Evolutionary conservation across 1,140 invertebrate species (phyloP).

Genomic region (Sesamia nonagrioides): DNA sequence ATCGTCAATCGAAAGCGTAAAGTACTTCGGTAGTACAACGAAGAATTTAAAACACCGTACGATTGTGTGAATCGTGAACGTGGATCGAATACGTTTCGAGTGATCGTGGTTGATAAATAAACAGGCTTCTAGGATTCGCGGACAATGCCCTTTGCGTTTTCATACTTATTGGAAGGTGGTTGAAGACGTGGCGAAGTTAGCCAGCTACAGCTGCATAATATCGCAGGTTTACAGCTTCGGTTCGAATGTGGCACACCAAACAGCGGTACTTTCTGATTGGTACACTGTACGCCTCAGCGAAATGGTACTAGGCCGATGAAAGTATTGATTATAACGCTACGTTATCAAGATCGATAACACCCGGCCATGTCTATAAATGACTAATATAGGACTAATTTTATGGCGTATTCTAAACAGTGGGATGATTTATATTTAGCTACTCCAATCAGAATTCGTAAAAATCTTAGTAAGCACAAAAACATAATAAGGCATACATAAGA

Average conservation of each 20-base stretch:
- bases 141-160: constrained; percentile 70
- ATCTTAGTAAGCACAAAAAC: constrained; percentile 17
- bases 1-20: constrained; percentile 56
- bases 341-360: constrained; percentile 26
- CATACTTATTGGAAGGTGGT: constrained; percentile 33
- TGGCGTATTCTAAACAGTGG: not conserved
- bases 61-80: constrained; percentile 83
- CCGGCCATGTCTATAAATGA: not conserved
- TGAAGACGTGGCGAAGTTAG: constrained; percentile 17
- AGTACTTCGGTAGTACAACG: constrained; percentile 70
- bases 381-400: not conserved
- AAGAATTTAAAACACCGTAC: constrained; percentile 79
- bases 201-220: not conserved
- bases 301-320: constrained; percentile 73
- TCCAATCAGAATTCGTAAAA: not conserved
- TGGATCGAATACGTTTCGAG: constrained; percentile 78
- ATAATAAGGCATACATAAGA: not conserved
- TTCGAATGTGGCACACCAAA: constrained; percentile 66
- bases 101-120: constrained; percentile 74
- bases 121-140: constrained; percentile 67
- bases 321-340: constrained; percentile 55
- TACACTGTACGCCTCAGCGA: constrained; percentile 66
- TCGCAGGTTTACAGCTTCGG: constrained; percentile 42
- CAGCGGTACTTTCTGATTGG: constrained; percentile 79
- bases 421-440: not conserved